Conservation (phyloP, 2,797 vertebrate species). For the Monodelphis domestica region DNA sequence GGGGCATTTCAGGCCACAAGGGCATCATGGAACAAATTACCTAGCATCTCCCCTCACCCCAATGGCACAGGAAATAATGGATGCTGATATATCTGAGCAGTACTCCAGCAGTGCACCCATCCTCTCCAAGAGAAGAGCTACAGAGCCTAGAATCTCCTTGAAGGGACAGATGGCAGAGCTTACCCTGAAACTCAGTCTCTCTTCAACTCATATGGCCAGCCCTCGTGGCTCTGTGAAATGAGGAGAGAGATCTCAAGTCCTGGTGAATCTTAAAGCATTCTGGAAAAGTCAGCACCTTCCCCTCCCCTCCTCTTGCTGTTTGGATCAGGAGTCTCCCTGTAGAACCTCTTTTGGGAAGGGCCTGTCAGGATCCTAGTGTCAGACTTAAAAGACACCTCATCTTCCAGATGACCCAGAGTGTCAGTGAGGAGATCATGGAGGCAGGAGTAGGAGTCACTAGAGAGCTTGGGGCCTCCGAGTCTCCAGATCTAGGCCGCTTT, state of each 20-base stretch:
- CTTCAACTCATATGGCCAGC: background rate
- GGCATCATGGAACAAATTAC: background rate
- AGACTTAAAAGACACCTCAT: background rate
- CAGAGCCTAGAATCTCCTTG: background rate
- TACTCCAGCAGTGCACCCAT: background rate
- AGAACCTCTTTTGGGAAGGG: background rate
- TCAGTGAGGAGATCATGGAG: background rate
- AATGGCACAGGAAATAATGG: background rate
- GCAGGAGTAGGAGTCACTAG: background rate
- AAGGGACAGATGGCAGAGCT: background rate
- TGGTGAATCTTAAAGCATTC: background rate
- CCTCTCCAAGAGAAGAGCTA: background rate
- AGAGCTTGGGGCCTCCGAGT: background rate
- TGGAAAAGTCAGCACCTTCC: background rate
- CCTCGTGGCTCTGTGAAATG: background rate
- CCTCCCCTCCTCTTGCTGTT: background rate
- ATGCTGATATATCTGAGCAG: background rate
- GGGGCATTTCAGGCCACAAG: too few relatives aligned
- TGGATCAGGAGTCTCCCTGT: background rate
- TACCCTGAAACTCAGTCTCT: background rate
- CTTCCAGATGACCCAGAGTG: background rate
- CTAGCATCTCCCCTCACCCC: background rate
- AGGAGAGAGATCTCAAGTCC: background rate
- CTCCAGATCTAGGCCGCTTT: background rate
- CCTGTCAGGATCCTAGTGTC: background rate